Evolutionary conservation across 2,113 vertebrate genomes (phyloP), one percentile per base, ranked within the genome.

Genomic region (Lophura nycthemera): DNA sequence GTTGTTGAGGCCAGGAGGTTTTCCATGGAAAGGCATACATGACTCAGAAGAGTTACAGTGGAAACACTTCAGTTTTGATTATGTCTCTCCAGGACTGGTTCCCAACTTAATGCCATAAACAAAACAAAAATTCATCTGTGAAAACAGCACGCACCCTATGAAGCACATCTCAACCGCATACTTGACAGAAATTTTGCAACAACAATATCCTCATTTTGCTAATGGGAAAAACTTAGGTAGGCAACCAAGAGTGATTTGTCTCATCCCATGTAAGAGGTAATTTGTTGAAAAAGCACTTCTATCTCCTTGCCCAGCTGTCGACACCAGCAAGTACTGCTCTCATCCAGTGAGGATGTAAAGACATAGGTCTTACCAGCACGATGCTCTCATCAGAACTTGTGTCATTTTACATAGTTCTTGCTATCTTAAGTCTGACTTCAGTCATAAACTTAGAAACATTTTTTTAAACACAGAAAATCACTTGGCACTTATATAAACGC

Each of bases 401-500:
- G 4, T 48, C 2, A 2, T 75, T 88, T 78, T 40, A 72, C 12
- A 8, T 22, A 20, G 5, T 10, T 66, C 42, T 38, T 81, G 32
- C 79, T 59, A 69, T 36, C 71, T 78, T 38, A 81, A 64, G 29
- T 52, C 57, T 82, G 18, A 71, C 66, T 82, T 90, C 22, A 47
- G 54, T 27, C 52, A 52, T 54, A 52, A 82, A 82, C 66, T 22
- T 70, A 57, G 43, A 71, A 63, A 40, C 0, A 17, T 20, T 84
- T 93, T 81, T 92, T 82, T 84, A 66, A 95, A 93, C 63, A 61
- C 1, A 61, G 14, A 73, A 95, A 82, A 87, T 83, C n/a, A 78
- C 32, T 43, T 93, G 74, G 89, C 57, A 79, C 7, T 71, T 78
- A 56, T 81, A 54, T n/a, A 88, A 86, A 78, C 29, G 52, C 52